phyloP scores from a whole-genome alignment of 2,113 vertebrate genomes.

The Coptodon bakossiorum region DNA sequence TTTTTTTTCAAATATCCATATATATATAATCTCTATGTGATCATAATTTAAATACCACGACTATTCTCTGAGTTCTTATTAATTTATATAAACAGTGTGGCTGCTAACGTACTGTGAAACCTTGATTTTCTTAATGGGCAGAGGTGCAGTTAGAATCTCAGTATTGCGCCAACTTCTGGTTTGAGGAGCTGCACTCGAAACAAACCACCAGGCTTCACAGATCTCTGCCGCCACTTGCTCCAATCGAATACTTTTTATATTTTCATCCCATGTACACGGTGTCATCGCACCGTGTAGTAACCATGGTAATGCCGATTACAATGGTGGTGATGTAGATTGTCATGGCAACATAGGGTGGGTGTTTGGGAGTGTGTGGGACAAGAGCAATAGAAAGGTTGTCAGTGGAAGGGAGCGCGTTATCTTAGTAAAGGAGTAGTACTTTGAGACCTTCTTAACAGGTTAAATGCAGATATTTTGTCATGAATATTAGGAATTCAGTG shows the following conservation, averaged over 20 bases:
- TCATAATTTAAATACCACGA: slow-evolving; percentile 68
- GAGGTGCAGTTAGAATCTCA: not conserved
- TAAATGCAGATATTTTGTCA: not conserved
- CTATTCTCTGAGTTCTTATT: slow-evolving; percentile 50
- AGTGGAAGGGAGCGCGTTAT: not conserved
- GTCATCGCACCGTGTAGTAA: slow-evolving; percentile 5
- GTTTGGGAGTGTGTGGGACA: slow-evolving; percentile 1
- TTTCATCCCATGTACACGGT: not conserved
- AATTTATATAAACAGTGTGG: slow-evolving; percentile 6
- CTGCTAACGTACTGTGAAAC: not conserved
- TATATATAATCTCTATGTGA: slow-evolving; percentile 70
- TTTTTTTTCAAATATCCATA: slow-evolving; percentile 67
- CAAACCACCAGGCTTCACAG: not conserved
- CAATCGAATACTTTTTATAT: not conserved
- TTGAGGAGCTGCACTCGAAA: not conserved
- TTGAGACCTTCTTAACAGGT: not conserved
- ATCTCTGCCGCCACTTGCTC: not conserved
- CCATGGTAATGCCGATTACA: slow-evolving; percentile 14
- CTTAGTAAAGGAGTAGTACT: not conserved
- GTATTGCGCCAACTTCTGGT: not conserved
- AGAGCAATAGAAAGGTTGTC: not conserved
- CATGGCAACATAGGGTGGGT: slow-evolving; percentile 61
- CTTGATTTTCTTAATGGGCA: not conserved
- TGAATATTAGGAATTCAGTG: not conserved
- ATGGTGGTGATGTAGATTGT: slow-evolving; percentile 62